Conservation (phyloP, 2,888 invertebrate species). For the Bhutanitis thaidina region DNA sequence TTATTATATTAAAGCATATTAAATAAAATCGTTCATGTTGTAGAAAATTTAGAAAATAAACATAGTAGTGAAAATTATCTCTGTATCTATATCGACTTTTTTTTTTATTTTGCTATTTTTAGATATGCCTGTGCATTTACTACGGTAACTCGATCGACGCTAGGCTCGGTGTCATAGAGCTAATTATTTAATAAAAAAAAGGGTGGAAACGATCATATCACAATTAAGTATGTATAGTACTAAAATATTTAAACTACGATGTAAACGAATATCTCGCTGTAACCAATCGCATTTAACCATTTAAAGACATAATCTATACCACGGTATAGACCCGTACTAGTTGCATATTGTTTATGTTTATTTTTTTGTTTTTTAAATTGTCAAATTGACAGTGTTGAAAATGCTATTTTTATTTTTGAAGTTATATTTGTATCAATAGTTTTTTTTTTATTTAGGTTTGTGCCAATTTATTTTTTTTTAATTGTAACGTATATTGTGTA, state of each 20-base stretch:
- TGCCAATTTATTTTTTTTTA: not conserved
- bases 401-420: no score
- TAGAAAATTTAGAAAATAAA: constrained; percentile 57
- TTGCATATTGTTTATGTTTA: not conserved
- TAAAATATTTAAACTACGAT: constrained; percentile 39
- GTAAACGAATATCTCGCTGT: constrained; percentile 5
- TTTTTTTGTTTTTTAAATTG: not conserved
- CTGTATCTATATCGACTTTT: constrained; percentile 29
- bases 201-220: constrained; percentile 73
- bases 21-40: constrained; percentile 73
- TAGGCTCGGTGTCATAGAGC: not conserved
- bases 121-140: constrained; percentile 18
- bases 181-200: constrained; percentile 28
- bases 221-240: constrained; percentile 63
- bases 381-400: no score
- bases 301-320: constrained; percentile 7
- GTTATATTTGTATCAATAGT: not conserved
- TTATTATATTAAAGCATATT: constrained; percentile 43
- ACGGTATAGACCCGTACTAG: not conserved
- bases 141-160: constrained; percentile 5
- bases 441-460: not conserved
- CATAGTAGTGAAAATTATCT: constrained; percentile 53
- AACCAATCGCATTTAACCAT: constrained; percentile 17
- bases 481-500: not conserved
- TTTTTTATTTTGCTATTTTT: constrained; percentile 22